Evolutionary conservation across 2,797 vertebrate genomes (phyloP).

Genomic region (Lagocephalus sceleratus): DNA sequence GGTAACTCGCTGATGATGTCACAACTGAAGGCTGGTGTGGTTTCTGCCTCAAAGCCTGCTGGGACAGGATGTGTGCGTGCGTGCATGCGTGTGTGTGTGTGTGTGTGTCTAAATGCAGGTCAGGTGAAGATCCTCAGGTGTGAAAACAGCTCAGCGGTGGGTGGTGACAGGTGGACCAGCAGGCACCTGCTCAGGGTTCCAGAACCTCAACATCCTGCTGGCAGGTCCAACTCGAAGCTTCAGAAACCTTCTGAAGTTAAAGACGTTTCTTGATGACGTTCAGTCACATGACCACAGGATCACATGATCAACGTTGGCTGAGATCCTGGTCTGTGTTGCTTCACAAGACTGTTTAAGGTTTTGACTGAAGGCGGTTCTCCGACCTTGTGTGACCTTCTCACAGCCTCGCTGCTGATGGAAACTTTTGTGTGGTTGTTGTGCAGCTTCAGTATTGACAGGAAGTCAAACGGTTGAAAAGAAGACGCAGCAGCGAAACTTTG

Average conservation of each 20-base stretch:
- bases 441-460: slow-evolving; percentile 30
- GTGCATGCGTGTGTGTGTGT: not conserved
- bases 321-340: not conserved
- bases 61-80: slow-evolving; percentile 53
- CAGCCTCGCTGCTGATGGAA: not conserved
- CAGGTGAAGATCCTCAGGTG: too few relatives aligned
- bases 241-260: too few relatives aligned
- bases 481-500: slow-evolving; percentile 18
- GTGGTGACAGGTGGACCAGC: too few relatives aligned
- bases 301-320: not conserved
- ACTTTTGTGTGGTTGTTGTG: slow-evolving; percentile 18
- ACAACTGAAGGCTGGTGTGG: slow-evolving; percentile 41
- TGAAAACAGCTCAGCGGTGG: too few relatives aligned
- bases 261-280: too few relatives aligned
- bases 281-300: too few relatives aligned
- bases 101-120: too few relatives aligned
- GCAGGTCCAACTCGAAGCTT: too few relatives aligned
- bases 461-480: slow-evolving; percentile 5
- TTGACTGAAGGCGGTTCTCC: not conserved
- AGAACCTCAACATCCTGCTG: too few relatives aligned
- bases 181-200: too few relatives aligned
- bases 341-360: too few relatives aligned
- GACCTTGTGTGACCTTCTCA: not conserved
- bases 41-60: slow-evolving; percentile 55
- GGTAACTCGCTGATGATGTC: slow-evolving; percentile 38